Evolutionary conservation across 2,797 vertebrate species (phyloP).

Genomic region (Eulemur mongoz): DNA sequence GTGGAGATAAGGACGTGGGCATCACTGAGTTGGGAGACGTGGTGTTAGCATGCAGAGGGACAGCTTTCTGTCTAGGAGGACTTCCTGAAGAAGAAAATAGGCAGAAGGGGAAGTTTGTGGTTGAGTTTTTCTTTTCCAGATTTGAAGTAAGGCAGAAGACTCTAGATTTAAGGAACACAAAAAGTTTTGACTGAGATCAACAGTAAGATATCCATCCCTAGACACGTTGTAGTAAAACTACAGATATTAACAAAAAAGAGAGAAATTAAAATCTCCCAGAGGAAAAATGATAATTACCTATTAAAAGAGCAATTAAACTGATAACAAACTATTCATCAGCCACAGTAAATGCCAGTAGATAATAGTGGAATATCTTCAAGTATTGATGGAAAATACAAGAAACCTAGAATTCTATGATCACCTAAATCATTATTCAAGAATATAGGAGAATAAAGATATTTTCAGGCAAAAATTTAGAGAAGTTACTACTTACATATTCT

Average conservation of each 20-base stretch:
- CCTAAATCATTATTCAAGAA: neutral
- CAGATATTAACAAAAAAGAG: neutral
- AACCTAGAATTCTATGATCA: neutral
- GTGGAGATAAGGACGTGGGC: accelerated
- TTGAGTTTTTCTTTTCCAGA: neutral
- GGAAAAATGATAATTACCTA: neutral
- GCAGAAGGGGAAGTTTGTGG: neutral
- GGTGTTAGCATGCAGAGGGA: accelerated
- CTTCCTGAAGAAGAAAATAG: neutral
- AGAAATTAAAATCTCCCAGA: neutral
- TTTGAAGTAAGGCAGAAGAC: neutral
- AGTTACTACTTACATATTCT: neutral
- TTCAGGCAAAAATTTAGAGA: constrained; percentile 7
- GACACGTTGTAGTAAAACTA: neutral
- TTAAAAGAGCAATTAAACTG: neutral
- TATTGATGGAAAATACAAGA: neutral
- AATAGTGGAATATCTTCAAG: neutral
- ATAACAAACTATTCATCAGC: neutral
- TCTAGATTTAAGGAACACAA: neutral
- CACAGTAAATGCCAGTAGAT: neutral
- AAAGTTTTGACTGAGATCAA: neutral
- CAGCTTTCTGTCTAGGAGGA: too few relatives aligned
- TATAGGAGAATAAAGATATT: neutral
- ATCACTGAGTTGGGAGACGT: neutral
- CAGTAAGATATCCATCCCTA: neutral